These are phyloP conservation scores for Ips typographus DNA, from an alignment of 1,140 invertebrate species.

Conservation along the genomic window DNA sequence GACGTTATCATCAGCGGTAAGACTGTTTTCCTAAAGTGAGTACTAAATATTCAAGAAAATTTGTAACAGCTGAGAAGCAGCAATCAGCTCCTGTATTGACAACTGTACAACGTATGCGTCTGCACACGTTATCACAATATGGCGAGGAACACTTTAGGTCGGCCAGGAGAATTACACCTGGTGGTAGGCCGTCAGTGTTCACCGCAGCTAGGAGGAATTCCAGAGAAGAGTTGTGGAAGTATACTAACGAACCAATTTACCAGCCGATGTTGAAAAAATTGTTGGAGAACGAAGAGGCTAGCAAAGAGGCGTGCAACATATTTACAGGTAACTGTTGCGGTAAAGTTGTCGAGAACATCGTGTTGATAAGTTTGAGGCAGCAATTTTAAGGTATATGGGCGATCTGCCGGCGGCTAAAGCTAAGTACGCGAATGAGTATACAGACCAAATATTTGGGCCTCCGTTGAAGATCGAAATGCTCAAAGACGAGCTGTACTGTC, in stretches of 20 bases:
- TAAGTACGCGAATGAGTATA: constrained; percentile 71
- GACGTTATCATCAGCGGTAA: constrained; percentile 53
- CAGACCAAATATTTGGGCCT: constrained; percentile 84
- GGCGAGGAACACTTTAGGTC: constrained; percentile 79
- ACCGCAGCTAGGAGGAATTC: constrained; percentile 60
- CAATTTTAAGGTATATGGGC: constrained; percentile 94
- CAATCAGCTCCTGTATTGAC: constrained; percentile 54
- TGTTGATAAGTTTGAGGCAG: constrained; percentile 54
- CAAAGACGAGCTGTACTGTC: constrained; percentile 91
- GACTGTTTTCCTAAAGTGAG: constrained; percentile 8
- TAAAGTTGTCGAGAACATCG: background rate
- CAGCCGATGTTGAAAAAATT: constrained; percentile 85
- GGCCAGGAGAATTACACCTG: constrained; percentile 56
- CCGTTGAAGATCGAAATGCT: constrained; percentile 77
- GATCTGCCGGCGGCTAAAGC: constrained; percentile 79
- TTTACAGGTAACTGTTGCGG: constrained; percentile 26
- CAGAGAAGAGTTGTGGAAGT: constrained; percentile 75
- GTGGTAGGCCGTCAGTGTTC: constrained; percentile 64
- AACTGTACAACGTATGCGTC: constrained; percentile 63
- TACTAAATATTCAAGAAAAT: background rate
- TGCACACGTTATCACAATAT: constrained; percentile 81
- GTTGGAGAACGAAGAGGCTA: constrained; percentile 70
- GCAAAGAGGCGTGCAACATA: constrained; percentile 63
- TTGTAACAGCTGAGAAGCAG: constrained; percentile 23
- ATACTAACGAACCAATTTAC: constrained; percentile 81